Evolutionary conservation across 2,797 vertebrate genomes (phyloP).

Genomic region (Enteromius trimaculatus): DNA sequence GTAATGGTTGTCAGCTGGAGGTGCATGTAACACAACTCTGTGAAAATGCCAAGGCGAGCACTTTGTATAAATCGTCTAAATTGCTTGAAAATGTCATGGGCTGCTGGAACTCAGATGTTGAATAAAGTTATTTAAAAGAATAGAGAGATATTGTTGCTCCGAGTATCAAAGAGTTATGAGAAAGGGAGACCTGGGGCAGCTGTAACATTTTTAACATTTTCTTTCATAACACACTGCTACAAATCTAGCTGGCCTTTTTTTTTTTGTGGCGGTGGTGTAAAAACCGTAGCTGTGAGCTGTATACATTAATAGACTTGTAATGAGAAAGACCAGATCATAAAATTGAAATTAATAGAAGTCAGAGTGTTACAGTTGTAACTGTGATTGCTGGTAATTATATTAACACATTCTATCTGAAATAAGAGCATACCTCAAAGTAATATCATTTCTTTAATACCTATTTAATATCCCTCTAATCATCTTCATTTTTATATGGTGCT

Average conservation of each 20-base stretch:
- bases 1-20: conserved; percentile 47
- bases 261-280: not conserved
- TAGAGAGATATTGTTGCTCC: not conserved
- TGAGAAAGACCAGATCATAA: not conserved
- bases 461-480: not conserved
- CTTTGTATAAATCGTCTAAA: conserved; percentile 45
- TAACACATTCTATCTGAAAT: conserved; percentile 10
- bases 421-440: conserved; percentile 6
- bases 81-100: conserved; percentile 44
- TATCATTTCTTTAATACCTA: not conserved
- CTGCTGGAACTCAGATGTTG: conserved; percentile 33
- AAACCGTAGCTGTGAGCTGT: conserved; percentile 6
- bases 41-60: conserved; percentile 47
- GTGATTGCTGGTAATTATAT: conserved; percentile 18
- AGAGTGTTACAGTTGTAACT: not conserved
- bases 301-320: conserved; percentile 22
- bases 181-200: not conserved
- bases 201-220: conserved; percentile 4
- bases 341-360: conserved; percentile 1
- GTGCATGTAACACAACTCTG: conserved; percentile 36
- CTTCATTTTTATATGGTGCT: not conserved
- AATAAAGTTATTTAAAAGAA: conserved; percentile 22
- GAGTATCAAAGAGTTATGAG: conserved; percentile 19
- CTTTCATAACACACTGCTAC: not conserved
- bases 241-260: conserved; percentile 1